Base-by-base conservation (phyloP, 2,113 vertebrate species). In the Chionomys nivalis region DNA sequence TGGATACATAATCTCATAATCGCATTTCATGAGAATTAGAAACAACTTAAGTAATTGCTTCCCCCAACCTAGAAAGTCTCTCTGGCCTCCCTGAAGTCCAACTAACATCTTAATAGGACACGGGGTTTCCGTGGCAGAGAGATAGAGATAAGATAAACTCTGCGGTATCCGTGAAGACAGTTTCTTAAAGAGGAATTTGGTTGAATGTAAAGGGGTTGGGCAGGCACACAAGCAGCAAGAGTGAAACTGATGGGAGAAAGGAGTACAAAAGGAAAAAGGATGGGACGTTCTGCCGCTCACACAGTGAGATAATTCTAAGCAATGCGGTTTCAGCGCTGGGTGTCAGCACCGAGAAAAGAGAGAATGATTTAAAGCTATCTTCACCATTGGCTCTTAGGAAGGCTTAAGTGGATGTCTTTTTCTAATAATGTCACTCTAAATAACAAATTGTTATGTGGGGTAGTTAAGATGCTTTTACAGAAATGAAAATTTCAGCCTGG, bases 401-500 rank as follows among this genome's bases (percentile, higher is more conserved):
- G n/a, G 83, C 75, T 86, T n/a, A 95, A 68, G 78, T 44, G 49
- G 17, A 23, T 24, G 7, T 63, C 66, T 28, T 85, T 88, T 91
- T 58, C 63, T 93, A 76, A 39, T 36, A 70, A 52, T 31, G 52
- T 73, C 83, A 72, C 65, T 78, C 70, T 77, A 75, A 79, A 78
- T 24, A 66, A 83, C 88, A 65, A 61, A 36, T 91, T 94, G 76
- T 77, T 39, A 91, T 75, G 31, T 19, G 24, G 6, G 70, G 16
- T 90, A 58, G 28, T 94, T 87, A 83, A 39, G 1, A 61, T 72
- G 91, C 44, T 94, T 76, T 95, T 36, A 61, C n/a, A 90, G 65
- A 97, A 96, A 77, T 28, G 39, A 24, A 86, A 95, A 33, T 7
- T 58, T 23, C 58, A 58, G 19, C 58, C 0, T 5, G 19, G 19